Base-by-base conservation (phyloP, 2,113 vertebrate genomes). In the Gallinago media region DNA sequence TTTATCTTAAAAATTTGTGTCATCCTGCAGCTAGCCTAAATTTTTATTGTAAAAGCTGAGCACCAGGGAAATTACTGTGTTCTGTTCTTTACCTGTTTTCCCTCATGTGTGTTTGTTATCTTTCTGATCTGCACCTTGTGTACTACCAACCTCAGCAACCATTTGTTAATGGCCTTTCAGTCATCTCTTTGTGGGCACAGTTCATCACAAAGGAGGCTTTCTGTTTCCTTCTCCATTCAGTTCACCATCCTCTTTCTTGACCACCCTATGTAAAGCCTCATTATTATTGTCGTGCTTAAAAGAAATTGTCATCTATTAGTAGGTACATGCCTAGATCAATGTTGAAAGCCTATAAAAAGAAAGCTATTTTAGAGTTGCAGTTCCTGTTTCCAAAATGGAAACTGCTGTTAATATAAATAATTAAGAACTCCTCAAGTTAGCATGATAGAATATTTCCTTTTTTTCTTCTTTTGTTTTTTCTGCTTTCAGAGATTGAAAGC, bases 401-500 rank as follows among this genome's bases (percentile, higher is more conserved):
- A 19, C 61, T 65, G 44, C n/a, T 89, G 11, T 13, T 72, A 67
- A 22, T 73, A 20, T 55, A 73, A 73, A 34, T 71, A 40, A 55
- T 40, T 15, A 36, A 34, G 29, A 36, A n/a, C 20, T 67, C 14
- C 14, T 85, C 17, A 50, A 73, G 8, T 81, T 73, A 34, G 36
- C 21, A 19, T 70, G 49, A 26, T 55, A 38, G 17, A 90, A 32
- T 85, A 88, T 85, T 82, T 47, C 42, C 8, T 42, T 56, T 72
- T 38, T 9, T 74, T 74, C 94, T 88, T 97, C 80, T 36, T 74
- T n/a, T 22, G 47, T 42, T 56, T 85, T 22, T 32, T 29, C 32
- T 97, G 26, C 97, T 95, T 98, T 89, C 97, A 99, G 99, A 99
- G 99, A 96, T 97, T 99, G 94, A 99, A 99, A 98, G 98, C 99